phyloP scores from a whole-genome alignment of 2,113 vertebrate species.

The Raja brachyura region DNA sequence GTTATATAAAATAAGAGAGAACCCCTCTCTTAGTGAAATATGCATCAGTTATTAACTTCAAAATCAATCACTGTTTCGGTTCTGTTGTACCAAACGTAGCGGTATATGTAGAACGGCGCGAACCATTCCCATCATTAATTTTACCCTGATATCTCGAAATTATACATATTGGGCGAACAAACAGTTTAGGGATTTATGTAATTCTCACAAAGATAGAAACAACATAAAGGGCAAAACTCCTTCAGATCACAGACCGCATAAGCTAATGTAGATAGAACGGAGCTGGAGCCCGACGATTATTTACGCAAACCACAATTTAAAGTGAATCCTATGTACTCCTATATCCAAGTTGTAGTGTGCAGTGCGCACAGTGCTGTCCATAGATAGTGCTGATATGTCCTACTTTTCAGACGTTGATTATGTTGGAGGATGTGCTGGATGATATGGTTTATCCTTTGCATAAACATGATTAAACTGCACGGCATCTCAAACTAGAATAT shows the following conservation, averaged over 20 bases:
- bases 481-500: background rate
- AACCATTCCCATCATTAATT: background rate
- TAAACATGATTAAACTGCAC: background rate
- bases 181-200: too few relatives aligned
- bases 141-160: background rate
- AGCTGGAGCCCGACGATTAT: background rate
- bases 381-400: background rate
- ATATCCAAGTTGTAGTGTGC: background rate
- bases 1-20: slow-evolving; percentile 49
- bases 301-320: background rate
- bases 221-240: background rate
- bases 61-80: background rate
- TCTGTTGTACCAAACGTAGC: background rate
- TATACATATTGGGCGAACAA: background rate
- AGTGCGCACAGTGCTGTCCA: background rate
- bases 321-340: background rate
- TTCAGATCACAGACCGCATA: background rate
- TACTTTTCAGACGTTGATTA: background rate
- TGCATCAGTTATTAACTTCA: background rate
- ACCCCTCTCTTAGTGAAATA: background rate
- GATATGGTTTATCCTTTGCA: background rate
- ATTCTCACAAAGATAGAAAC: background rate
- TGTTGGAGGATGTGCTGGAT: background rate
- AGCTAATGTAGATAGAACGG: background rate
- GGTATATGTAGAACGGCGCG: background rate